A percentile compares a stretch with the other conserved stretches of the same genome.
phyloP scores from a whole-genome alignment of 2,888 invertebrate species.

The Neoitamus cyanurus region DNA sequence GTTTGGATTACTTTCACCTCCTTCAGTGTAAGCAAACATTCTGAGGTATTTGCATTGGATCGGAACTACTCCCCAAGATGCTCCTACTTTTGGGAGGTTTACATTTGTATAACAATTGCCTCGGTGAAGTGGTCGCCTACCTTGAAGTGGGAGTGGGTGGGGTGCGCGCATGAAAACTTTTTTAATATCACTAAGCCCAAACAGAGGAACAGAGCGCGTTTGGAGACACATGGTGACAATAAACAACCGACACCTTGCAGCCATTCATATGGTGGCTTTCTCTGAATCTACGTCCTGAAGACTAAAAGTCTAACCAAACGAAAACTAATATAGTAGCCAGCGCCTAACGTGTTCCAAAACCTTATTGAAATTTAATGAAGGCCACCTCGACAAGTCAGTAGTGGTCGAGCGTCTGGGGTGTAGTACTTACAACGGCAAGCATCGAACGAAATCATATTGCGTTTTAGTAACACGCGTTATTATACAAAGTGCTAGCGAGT shows the following conservation, averaged over 20 bases:
- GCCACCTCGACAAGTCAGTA: too few relatives aligned
- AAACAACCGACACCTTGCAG: neutral
- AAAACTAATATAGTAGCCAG: too few relatives aligned
- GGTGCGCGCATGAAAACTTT: neutral
- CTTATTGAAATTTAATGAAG: too few relatives aligned
- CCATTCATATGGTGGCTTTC: neutral
- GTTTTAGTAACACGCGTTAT: too few relatives aligned
- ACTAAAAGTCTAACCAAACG: too few relatives aligned
- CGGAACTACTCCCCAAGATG: neutral
- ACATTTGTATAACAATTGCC: neutral
- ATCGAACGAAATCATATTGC: too few relatives aligned
- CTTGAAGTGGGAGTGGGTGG: neutral
- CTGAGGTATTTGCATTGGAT: conserved; percentile 20
- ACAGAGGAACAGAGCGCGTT: neutral
- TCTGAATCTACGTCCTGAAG: too few relatives aligned
- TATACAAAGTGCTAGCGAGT: too few relatives aligned
- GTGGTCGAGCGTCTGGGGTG: too few relatives aligned
- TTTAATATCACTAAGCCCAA: neutral
- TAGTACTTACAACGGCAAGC: too few relatives aligned
- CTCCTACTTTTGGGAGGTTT: neutral
- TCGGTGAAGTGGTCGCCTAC: neutral
- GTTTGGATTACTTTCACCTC: conserved; percentile 38
- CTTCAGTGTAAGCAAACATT: conserved; percentile 25
- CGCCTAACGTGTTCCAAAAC: too few relatives aligned
- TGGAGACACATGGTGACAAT: neutral